Percentiles rank a stretch among this genome's conserved stretches.
Evolutionary conservation across 2,888 invertebrate species (phyloP).

Genomic region (Rhogogaster chlorosoma): DNA sequence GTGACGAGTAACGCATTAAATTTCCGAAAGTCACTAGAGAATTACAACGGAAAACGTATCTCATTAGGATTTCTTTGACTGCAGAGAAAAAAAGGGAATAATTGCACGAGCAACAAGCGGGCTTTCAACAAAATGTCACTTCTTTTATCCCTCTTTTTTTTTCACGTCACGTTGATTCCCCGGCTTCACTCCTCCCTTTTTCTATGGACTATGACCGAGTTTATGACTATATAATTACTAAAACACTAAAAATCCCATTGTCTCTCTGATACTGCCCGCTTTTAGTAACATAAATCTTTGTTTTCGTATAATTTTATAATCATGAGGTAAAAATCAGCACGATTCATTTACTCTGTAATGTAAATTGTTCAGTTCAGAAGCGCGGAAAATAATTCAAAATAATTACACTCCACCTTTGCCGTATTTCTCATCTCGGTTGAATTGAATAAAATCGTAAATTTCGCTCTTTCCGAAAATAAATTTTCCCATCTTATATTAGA

Average conservation of each 20-base stretch:
- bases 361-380: background rate
- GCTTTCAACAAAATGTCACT: conserved; percentile 13
- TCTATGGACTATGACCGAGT: conserved; percentile 5
- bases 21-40: background rate
- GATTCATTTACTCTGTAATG: background rate
- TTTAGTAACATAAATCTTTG: background rate
- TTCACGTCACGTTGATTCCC: conserved; percentile 15
- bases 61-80: background rate
- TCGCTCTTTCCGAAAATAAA: background rate
- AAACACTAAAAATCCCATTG: background rate
- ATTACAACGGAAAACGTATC: background rate
- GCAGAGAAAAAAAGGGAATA: background rate
- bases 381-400: background rate
- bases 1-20: background rate
- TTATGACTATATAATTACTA: background rate
- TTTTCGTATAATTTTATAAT: background rate
- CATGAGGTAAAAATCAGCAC: background rate
- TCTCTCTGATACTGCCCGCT: background rate
- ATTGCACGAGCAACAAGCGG: background rate
- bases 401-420: conserved; percentile 9
- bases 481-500: background rate
- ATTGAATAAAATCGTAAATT: background rate
- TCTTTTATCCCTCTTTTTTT: background rate
- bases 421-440: background rate
- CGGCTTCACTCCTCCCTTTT: background rate